Conservation (phyloP, 2,797 vertebrate species). For the Decapterus maruadsi region DNA sequence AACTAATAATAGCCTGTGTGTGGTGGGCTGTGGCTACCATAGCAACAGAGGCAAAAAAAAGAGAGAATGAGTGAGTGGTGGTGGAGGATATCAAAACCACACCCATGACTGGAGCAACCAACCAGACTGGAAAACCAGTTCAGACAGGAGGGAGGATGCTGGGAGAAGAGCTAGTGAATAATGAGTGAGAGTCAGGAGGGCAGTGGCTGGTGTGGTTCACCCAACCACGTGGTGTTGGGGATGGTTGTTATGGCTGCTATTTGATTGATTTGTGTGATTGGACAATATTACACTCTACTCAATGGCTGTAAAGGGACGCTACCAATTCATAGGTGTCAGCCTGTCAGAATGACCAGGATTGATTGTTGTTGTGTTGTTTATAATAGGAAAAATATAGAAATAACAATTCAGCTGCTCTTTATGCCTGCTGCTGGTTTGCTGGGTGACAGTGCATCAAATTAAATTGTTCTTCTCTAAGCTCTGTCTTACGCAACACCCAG, state of each 20-base stretch:
- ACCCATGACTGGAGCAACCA: constrained; percentile 50
- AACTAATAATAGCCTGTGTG: constrained; percentile 61
- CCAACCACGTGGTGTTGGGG: neutral
- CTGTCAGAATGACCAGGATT: neutral
- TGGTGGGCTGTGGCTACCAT: constrained; percentile 68
- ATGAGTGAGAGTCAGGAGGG: constrained; percentile 40
- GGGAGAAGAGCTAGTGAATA: constrained; percentile 50
- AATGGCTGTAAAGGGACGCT: neutral
- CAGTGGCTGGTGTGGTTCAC: constrained; percentile 15
- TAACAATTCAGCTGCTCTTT: neutral
- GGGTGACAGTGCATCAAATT: neutral
- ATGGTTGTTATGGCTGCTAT: neutral
- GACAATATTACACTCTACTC: neutral
- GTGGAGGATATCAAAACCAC: constrained; percentile 37
- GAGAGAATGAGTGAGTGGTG: constrained; percentile 45
- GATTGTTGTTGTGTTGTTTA: neutral
- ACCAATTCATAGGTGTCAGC: neutral
- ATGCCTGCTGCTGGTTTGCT: neutral
- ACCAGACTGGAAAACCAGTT: constrained; percentile 48
- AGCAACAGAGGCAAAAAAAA: constrained; percentile 71
- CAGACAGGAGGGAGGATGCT: constrained; percentile 14
- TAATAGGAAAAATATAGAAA: too few relatives aligned
- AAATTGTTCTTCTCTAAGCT: neutral
- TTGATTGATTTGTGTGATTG: constrained; percentile 10
- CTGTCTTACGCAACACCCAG: neutral